Base-by-base conservation (phyloP, 2,888 invertebrate genomes). In the Lasioglossum lativentre region DNA sequence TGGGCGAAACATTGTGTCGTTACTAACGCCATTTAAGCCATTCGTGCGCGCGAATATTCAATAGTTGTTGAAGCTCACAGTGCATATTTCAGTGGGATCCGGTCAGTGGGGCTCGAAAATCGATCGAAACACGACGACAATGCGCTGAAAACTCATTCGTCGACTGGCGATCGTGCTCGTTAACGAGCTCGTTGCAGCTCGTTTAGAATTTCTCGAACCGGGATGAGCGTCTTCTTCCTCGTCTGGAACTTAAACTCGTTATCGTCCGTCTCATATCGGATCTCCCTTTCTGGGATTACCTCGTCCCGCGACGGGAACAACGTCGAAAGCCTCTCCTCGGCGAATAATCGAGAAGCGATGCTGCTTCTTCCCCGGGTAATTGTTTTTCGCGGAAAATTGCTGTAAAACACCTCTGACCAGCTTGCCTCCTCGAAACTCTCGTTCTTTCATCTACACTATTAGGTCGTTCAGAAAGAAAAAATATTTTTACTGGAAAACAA, bases 241-340 rank as follows among this genome's bases (percentile, higher is more conserved):
- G 45, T 47, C 42, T 27, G 30, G 56, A 52, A 52, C 34, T 63
- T 72, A 78, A 78, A 78, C 78, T 78, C 78, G 45, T 79, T 73
- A 76, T 59, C 82, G 45, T 78, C 82, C 68, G 82, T 82, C 66
- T 73, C 40, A 66, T 81, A 73, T 80, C 82, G 82, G 82, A 82
- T 82, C 68, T 82, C 82, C 52, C 82, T 73, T 81, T 82, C 73
- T 80, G 40, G 68, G 78, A 80, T 80, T 80, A 73, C 82, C 56
- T 56, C 27, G 34, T 82, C 73, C 30, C 56, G 70, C 59, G 40
- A 42, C 42, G 70, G 27, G 42, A 63, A 59, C 59, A 59, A 27
- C 59, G 59, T 1, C n/a, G 27, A 59, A n/a, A 59, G 27, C 14
- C 4, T 27, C 27, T 27, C 27, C 12, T 27, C 59, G 27, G 10